Conservation (phyloP, 2,888 invertebrate species). For the Ochropleura plecta region DNA sequence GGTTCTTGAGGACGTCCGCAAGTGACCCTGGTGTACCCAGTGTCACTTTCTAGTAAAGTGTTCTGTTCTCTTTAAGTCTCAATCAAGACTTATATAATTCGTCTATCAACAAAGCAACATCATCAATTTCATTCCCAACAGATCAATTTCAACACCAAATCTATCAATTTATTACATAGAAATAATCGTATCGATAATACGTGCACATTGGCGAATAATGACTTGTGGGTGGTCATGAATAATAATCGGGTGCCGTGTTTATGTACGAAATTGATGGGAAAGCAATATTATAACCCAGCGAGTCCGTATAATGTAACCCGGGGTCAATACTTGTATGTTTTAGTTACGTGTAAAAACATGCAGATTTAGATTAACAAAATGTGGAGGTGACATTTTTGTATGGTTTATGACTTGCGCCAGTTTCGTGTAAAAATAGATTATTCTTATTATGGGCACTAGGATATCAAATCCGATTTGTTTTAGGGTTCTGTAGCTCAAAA, state of each 20-base stretch:
- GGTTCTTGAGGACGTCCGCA: too few relatives aligned
- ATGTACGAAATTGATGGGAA: conserved; percentile 66
- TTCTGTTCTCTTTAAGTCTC: not conserved
- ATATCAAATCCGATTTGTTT: not conserved
- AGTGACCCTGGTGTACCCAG: too few relatives aligned
- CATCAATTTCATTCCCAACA: conserved; percentile 7
- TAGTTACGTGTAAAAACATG: conserved; percentile 26
- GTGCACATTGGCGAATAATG: conserved; percentile 55
- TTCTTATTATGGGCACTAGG: not conserved
- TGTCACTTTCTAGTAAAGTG: too few relatives aligned
- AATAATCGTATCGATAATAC: conserved; percentile 58
- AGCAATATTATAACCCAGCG: conserved; percentile 65
- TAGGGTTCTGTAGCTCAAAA: too few relatives aligned
- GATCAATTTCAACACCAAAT: conserved; percentile 22
- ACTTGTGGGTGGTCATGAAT: conserved; percentile 66
- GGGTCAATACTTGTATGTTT: conserved; percentile 51
- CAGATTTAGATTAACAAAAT: conserved; percentile 5
- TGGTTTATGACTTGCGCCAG: not conserved
- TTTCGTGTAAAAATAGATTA: not conserved
- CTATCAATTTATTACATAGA: conserved; percentile 52
- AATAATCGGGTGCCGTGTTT: conserved; percentile 67
- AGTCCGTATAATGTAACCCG: conserved; percentile 45
- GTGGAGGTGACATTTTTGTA: not conserved
- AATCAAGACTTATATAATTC: not conserved
- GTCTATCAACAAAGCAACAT: conserved; percentile 2